Evolutionary conservation across 1,140 invertebrate genomes (phyloP).

Genomic region (Copidosoma floridanum): DNA sequence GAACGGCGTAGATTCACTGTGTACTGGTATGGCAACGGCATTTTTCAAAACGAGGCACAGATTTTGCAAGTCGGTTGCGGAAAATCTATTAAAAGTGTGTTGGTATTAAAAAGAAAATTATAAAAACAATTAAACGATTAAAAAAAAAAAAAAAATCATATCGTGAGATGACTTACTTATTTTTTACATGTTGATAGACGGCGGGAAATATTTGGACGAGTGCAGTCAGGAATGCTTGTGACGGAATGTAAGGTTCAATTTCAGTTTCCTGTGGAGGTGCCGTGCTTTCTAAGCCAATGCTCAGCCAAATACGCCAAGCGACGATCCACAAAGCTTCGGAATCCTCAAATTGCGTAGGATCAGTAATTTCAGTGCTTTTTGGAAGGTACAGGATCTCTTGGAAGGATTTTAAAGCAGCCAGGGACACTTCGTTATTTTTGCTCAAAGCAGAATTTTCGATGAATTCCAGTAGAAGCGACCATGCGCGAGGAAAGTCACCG

Average conservation of each 20-base stretch:
- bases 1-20: slow-evolving; percentile 79
- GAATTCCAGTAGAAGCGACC: slow-evolving; percentile 88
- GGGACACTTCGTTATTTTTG: slow-evolving; percentile 89
- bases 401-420: slow-evolving; percentile 92
- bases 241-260: slow-evolving; percentile 76
- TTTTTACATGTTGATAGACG: slow-evolving; percentile 86
- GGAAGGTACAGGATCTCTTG: slow-evolving; percentile 84
- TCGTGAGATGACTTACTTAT: slow-evolving; percentile 65
- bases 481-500: slow-evolving; percentile 89
- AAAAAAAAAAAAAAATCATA: too few species aligned
- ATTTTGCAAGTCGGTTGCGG: slow-evolving; percentile 72
- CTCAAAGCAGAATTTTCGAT: slow-evolving; percentile 89
- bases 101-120: background rate
- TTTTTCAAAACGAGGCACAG: slow-evolving; percentile 77
- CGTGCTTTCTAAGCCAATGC: slow-evolving; percentile 78
- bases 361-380: slow-evolving; percentile 50
- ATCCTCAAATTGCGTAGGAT: slow-evolving; percentile 48
- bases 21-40: slow-evolving; percentile 77
- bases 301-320: slow-evolving; percentile 84
- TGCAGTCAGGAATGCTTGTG: slow-evolving; percentile 88
- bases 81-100: slow-evolving; percentile 59
- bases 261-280: slow-evolving; percentile 63
- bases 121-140: too few species aligned
- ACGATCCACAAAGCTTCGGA: slow-evolving; percentile 71
- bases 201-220: slow-evolving; percentile 92